A percentile compares a stretch with the other conserved stretches of the same genome.
Evolutionary conservation across 2,888 invertebrate genomes (phyloP).

Genomic region (Drosophila suboccidentalis): DNA sequence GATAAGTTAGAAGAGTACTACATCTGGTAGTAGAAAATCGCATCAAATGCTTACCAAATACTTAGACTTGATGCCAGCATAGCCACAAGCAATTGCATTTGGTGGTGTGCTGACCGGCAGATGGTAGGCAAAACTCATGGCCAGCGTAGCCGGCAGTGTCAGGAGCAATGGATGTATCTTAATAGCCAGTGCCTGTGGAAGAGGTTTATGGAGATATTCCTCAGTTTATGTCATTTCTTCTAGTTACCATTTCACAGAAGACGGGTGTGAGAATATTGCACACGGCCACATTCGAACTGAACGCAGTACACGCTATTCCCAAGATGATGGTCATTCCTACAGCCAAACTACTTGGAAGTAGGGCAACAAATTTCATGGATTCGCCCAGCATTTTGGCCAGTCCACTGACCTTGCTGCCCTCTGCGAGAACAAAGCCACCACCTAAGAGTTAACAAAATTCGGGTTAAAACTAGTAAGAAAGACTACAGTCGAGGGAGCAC

Average conservation of each 20-base stretch:
- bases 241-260: slow-evolving; percentile 89
- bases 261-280: slow-evolving; percentile 94
- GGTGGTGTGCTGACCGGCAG: slow-evolving; percentile 97
- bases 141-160: slow-evolving; percentile 94
- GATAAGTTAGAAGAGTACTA: background rate
- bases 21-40: background rate
- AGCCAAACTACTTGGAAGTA: slow-evolving; percentile 87
- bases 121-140: slow-evolving; percentile 95
- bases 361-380: slow-evolving; percentile 88
- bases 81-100: slow-evolving; percentile 95
- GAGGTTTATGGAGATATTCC: background rate
- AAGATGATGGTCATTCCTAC: slow-evolving; percentile 90
- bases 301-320: slow-evolving; percentile 90
- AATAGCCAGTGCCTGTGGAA: slow-evolving; percentile 88
- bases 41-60: slow-evolving; percentile 88
- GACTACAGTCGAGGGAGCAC: too few relatives aligned
- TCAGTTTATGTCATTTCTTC: background rate
- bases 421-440: slow-evolving; percentile 95
- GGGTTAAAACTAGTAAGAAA: background rate
- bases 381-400: slow-evolving; percentile 91
- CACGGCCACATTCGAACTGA: slow-evolving; percentile 93
- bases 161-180: slow-evolving; percentile 93
- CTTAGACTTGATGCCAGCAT: slow-evolving; percentile 90
- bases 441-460: slow-evolving; percentile 85
- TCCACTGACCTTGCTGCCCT: slow-evolving; percentile 92